Conservation (phyloP, 2,797 vertebrate species). For the Schizopygopsis pylzovi region DNA sequence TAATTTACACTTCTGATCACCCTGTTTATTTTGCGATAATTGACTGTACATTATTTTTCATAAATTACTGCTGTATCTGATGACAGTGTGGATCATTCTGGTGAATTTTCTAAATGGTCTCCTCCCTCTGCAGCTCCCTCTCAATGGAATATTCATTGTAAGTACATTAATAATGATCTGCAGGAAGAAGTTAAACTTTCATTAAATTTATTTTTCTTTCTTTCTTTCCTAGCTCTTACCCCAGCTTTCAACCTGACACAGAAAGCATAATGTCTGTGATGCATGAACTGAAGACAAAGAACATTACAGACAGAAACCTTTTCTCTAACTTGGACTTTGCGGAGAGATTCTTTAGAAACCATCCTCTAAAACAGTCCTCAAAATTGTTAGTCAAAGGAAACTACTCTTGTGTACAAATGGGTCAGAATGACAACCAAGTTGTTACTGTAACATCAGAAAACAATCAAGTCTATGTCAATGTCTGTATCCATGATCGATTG, state of each 20-base stretch:
- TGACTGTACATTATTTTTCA: not conserved
- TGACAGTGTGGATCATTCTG: not conserved
- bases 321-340: slow-evolving; percentile 43
- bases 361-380: not conserved
- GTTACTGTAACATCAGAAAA: slow-evolving; percentile 24
- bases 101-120: not conserved
- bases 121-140: not conserved
- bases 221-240: not conserved
- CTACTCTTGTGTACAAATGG: slow-evolving; percentile 9
- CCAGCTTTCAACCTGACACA: not conserved
- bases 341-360: slow-evolving; percentile 8
- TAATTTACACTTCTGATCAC: not conserved
- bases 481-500: rapidly evolving
- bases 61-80: not conserved
- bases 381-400: slow-evolving; percentile 26
- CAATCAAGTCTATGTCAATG: not conserved
- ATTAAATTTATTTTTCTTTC: too few species aligned
- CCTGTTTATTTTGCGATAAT: not conserved
- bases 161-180: not conserved
- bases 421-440: rapidly evolving
- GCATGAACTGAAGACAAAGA: slow-evolving; percentile 1
- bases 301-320: slow-evolving; percentile 5
- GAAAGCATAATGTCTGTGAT: slow-evolving; percentile 18
- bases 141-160: slow-evolving; percentile 27
- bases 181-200: not conserved